phyloP scores from a whole-genome alignment of 2,797 vertebrate species.

The Diceros bicornis region DNA sequence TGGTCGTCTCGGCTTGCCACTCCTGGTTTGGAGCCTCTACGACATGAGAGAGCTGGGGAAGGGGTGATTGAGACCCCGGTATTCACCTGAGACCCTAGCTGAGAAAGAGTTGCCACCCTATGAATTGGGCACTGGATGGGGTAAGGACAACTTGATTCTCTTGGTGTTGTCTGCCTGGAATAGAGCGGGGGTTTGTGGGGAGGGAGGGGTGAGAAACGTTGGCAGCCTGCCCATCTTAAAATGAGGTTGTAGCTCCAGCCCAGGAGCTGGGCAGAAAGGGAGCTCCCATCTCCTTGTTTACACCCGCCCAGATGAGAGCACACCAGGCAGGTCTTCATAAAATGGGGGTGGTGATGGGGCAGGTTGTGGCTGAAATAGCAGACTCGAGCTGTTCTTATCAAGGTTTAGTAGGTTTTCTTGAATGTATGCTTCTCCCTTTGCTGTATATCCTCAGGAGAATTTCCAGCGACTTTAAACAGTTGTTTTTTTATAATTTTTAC shows the following conservation, averaged over 20 bases:
- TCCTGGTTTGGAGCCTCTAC: neutral
- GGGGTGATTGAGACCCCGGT: neutral
- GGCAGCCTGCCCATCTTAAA: neutral
- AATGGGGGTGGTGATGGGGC: neutral
- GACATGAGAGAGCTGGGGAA: neutral
- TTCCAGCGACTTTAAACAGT: constrained; percentile 32
- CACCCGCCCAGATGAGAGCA: neutral
- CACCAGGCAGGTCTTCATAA: neutral
- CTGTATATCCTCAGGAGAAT: neutral
- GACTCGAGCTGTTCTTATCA: neutral
- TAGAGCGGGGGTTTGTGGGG: neutral
- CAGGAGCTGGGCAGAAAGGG: neutral
- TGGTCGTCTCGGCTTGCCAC: neutral
- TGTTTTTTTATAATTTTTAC: neutral
- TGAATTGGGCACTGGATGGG: neutral
- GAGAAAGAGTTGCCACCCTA: neutral
- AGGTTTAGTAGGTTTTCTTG: constrained; percentile 27
- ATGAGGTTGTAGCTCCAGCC: neutral
- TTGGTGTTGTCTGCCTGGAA: neutral
- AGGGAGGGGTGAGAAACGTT: neutral
- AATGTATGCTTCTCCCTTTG: neutral
- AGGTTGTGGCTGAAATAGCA: neutral
- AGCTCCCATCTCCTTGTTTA: neutral
- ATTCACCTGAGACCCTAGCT: neutral
- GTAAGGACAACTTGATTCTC: neutral